Conservation (phyloP, 2,113 vertebrate species). For the Dendrocopos noguchii region DNA sequence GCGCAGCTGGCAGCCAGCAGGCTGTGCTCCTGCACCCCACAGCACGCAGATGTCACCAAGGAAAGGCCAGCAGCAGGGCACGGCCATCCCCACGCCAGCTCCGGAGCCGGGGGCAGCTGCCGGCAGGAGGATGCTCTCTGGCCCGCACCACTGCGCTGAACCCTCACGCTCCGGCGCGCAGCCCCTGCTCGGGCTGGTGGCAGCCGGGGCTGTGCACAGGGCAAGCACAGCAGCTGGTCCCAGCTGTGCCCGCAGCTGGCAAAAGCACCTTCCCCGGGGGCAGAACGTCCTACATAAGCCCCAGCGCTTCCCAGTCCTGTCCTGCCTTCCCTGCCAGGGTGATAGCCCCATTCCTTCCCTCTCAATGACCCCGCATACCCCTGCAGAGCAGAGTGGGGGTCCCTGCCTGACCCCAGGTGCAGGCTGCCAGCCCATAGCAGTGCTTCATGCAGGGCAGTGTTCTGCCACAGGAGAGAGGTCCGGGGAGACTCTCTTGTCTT, state of each 20-base stretch:
- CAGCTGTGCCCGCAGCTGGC: neutral
- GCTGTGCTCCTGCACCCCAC: constrained; percentile 34
- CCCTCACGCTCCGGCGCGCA: neutral
- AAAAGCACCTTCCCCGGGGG: neutral
- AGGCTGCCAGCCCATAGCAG: rapidly evolving
- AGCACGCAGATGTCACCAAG: rapidly evolving
- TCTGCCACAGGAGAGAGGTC: neutral
- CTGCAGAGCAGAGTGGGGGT: rapidly evolving
- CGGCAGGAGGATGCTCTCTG: neutral
- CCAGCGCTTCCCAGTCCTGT: rapidly evolving
- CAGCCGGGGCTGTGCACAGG: neutral
- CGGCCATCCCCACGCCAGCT: rapidly evolving
- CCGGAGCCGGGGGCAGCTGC: neutral
- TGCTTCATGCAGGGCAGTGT: neutral
- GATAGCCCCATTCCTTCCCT: neutral
- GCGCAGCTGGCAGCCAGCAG: neutral
- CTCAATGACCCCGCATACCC: rapidly evolving
- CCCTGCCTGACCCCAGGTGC: neutral
- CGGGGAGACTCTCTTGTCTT: neutral
- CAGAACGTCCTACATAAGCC: neutral
- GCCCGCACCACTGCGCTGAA: neutral
- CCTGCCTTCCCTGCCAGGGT: neutral
- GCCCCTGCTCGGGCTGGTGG: neutral
- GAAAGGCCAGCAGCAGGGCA: neutral
- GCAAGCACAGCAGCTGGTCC: neutral